phyloP scores from a whole-genome alignment of 2,113 vertebrate genomes.

The Acrocephalus arundinaceus region DNA sequence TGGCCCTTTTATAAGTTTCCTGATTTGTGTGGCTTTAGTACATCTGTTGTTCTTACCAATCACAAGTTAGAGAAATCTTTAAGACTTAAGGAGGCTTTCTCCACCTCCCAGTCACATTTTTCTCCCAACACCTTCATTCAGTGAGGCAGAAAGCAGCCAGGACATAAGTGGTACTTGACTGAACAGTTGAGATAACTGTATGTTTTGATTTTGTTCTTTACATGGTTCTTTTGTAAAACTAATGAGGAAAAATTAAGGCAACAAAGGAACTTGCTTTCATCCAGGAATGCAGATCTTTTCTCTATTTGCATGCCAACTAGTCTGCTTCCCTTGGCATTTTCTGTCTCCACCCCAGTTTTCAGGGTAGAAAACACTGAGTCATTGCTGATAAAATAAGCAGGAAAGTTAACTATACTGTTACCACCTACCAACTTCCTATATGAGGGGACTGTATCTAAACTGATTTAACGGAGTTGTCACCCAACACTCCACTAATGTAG shows the following conservation, averaged over 20 bases:
- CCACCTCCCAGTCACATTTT: neutral
- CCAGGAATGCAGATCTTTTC: neutral
- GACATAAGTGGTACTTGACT: neutral
- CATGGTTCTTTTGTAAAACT: neutral
- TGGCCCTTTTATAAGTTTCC: neutral
- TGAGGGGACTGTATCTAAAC: neutral
- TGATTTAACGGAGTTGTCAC: fast-evolving
- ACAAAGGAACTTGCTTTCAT: neutral
- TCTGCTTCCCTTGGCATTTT: neutral
- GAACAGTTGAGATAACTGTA: neutral
- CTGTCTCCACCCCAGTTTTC: neutral
- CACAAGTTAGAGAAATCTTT: neutral
- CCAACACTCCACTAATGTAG: neutral
- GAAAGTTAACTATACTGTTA: neutral
- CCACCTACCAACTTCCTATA: neutral
- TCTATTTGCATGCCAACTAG: neutral
- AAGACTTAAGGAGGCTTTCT: neutral
- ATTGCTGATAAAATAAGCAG: neutral
- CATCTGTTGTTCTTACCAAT: neutral
- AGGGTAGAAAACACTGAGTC: neutral
- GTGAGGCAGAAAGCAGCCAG: neutral
- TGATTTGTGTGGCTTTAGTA: neutral
- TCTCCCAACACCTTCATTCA: neutral
- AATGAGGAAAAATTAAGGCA: neutral
- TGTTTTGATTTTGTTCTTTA: neutral